Percentiles rank a stretch among this genome's conserved stretches.
Evolutionary conservation across 2,888 invertebrate genomes (phyloP).

Genomic region (Nomada fucata): DNA sequence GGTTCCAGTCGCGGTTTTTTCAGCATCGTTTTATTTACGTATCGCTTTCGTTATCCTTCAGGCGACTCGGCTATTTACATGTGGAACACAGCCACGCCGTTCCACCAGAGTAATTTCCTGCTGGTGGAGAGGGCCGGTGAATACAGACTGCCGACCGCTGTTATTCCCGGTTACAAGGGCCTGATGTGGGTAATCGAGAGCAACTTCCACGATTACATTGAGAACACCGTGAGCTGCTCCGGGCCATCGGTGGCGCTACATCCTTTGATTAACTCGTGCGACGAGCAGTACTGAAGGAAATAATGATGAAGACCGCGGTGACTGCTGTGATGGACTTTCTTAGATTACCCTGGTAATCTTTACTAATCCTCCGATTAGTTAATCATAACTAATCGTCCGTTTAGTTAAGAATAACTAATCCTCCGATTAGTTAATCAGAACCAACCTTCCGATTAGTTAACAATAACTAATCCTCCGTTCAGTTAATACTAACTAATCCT

Average conservation of each 20-base stretch:
- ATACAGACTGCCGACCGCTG: slow-evolving; percentile 87
- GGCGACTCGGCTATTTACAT: slow-evolving; percentile 87
- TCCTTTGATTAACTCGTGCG: slow-evolving; percentile 86
- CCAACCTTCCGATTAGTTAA: too few relatives aligned
- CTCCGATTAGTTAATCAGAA: too few relatives aligned
- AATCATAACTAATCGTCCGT: too few relatives aligned
- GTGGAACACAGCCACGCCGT: slow-evolving; percentile 87
- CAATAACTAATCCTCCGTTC: too few relatives aligned
- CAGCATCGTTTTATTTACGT: too few relatives aligned
- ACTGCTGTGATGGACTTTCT: too few relatives aligned
- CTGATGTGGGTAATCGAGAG: slow-evolving; percentile 88
- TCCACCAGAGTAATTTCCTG: slow-evolving; percentile 86
- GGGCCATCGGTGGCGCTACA: slow-evolving; percentile 87
- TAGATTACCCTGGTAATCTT: too few relatives aligned
- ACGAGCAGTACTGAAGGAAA: slow-evolving; percentile 69
- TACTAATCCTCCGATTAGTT: too few relatives aligned
- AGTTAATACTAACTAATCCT: too few relatives aligned
- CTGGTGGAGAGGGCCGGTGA: slow-evolving; percentile 87
- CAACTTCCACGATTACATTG: slow-evolving; percentile 88
- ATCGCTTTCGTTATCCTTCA: slow-evolving; percentile 30
- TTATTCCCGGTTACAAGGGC: slow-evolving; percentile 86
- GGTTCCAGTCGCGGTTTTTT: not conserved
- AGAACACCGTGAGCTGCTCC: slow-evolving; percentile 86
- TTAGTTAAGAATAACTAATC: too few relatives aligned
- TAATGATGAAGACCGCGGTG: too few relatives aligned